Evolutionary conservation across 2,113 vertebrate genomes (phyloP).

Genomic region (Neofelis nebulosa): DNA sequence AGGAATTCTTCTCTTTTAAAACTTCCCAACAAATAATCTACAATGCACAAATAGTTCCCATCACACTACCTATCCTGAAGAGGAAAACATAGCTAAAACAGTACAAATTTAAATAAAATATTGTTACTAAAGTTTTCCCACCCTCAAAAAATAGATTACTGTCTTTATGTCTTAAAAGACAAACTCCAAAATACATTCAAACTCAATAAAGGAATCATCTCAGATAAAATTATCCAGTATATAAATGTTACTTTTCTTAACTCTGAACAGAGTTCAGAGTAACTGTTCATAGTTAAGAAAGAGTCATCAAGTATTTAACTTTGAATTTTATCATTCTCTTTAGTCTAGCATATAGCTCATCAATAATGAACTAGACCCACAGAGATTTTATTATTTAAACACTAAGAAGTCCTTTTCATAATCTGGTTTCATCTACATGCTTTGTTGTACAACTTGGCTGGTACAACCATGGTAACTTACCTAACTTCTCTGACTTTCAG

Average conservation of each 20-base stretch:
- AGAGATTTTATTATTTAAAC: background rate
- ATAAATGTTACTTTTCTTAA: background rate
- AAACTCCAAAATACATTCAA: background rate
- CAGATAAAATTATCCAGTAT: background rate
- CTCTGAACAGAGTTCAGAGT: background rate
- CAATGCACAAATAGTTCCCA: background rate
- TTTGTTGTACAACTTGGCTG: background rate
- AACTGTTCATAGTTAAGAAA: too few relatives aligned
- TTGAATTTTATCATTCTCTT: background rate
- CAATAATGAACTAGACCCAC: background rate
- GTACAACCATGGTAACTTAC: background rate
- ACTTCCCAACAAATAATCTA: background rate
- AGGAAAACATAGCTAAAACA: background rate
- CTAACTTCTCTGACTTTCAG: background rate
- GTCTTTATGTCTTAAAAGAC: background rate
- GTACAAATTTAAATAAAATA: background rate
- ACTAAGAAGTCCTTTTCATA: background rate
- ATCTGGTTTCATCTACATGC: background rate
- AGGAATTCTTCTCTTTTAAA: background rate
- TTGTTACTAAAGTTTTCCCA: background rate
- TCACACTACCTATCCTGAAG: background rate
- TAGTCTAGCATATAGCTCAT: background rate
- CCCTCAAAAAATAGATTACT: background rate
- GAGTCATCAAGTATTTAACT: background rate
- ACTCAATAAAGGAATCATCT: background rate